Percentiles rank a stretch among this genome's conserved stretches.
These are phyloP conservation scores for Liasis olivaceus DNA, from an alignment of 2,797 vertebrate genomes.

Conservation along the genomic window DNA sequence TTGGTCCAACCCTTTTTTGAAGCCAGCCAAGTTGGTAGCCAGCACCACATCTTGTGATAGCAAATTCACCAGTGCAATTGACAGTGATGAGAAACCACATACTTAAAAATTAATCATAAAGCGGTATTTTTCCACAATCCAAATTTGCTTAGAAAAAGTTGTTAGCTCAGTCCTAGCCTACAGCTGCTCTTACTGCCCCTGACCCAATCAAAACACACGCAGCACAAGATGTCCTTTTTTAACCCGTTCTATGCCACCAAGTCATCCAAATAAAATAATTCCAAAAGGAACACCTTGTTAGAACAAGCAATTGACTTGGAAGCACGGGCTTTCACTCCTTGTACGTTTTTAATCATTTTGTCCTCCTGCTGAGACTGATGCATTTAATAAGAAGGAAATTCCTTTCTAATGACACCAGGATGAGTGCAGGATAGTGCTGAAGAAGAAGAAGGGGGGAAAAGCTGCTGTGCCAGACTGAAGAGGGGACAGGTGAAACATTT, in stretches of 20 bases:
- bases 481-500: slow-evolving; percentile 33
- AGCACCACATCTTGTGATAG: too few species aligned
- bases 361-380: slow-evolving; percentile 60
- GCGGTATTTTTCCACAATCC: not conserved
- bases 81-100: too few species aligned
- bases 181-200: not conserved
- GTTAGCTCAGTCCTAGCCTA: not conserved
- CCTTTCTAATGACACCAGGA: slow-evolving; percentile 53
- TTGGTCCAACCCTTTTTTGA: too few species aligned
- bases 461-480: slow-evolving; percentile 34
- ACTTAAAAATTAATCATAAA: too few species aligned
- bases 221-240: not conserved
- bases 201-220: too few species aligned
- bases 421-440: slow-evolving; percentile 33
- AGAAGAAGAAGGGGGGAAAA: slow-evolving; percentile 12
- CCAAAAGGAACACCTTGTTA: slow-evolving; percentile 31
- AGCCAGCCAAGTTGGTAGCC: too few species aligned
- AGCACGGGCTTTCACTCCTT: slow-evolving; percentile 46
- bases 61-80: too few species aligned
- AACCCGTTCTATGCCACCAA: not conserved
- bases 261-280: slow-evolving; percentile 15
- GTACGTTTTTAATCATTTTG: slow-evolving; percentile 63
- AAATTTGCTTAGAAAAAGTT: too few species aligned
- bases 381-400: slow-evolving; percentile 50
- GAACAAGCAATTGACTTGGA: slow-evolving; percentile 55